phyloP scores from a whole-genome alignment of 2,113 vertebrate genomes.

The Cynopterus brachyotis region DNA sequence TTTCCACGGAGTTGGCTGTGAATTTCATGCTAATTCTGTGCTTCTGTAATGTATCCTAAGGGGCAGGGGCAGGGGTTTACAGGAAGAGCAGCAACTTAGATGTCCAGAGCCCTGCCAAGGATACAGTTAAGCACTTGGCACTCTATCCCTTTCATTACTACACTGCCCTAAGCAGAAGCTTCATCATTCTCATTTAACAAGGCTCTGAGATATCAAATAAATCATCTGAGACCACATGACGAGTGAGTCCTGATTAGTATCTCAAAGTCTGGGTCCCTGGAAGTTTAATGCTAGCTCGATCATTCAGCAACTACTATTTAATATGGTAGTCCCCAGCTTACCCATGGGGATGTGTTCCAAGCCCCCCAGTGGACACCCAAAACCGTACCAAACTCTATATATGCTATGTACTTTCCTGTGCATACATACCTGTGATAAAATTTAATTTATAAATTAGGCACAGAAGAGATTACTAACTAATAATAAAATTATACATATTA shows the following conservation, averaged over 20 bases:
- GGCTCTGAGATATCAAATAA: not conserved
- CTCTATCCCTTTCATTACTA: not conserved
- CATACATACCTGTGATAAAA: not conserved
- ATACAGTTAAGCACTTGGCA: not conserved
- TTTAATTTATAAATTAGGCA: not conserved
- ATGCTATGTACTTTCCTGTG: not conserved
- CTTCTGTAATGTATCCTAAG: not conserved
- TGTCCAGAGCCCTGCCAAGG: not conserved
- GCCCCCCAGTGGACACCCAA: not conserved
- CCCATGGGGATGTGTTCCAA: no score
- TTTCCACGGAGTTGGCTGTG: not conserved
- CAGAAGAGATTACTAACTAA: not conserved
- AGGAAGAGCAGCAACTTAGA: not conserved
- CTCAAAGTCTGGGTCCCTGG: not conserved
- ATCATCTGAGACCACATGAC: not conserved
- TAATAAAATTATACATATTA: not conserved
- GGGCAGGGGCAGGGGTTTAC: no score
- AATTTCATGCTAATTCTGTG: not conserved
- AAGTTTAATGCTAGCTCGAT: not conserved
- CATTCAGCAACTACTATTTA: not conserved
- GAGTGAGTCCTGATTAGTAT: not conserved
- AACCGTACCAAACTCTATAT: not conserved
- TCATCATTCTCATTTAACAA: not conserved
- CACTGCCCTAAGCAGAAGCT: not conserved
- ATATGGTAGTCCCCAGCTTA: not conserved